Base-by-base conservation (phyloP, 2,888 invertebrate genomes). In the Acleris laterana region DNA sequence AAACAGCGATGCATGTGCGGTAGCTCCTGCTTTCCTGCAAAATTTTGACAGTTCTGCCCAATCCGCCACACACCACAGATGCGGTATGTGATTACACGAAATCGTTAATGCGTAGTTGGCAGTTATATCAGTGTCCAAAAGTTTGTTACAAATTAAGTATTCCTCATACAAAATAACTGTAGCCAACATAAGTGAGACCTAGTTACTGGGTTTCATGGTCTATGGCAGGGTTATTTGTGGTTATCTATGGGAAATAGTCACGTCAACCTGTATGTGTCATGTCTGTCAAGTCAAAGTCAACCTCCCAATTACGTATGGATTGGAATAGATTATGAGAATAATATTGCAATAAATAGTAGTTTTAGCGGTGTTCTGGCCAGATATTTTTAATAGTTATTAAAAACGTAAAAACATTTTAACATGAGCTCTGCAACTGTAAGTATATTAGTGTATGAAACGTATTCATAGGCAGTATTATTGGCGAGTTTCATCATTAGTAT, bases 361-460 rank as follows among this genome's bases (percentile, higher is more conserved):
- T 61, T 55, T 56, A 49, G 16, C 48, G 48, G 20, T 60, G 19
- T 53, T 42, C 19, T 11, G n/a, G 13, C n/a, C 16, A 55, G 42
- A 48, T 53, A 19, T 25, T 13, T 19, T n/a, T 44, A 19, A 53
- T 4, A 48, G 13, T 44, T 6, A 2, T 38, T 13, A 5, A 44
- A 7, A 28, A 22, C n/a, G 22, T 20, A 17, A 17, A 13, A 38
- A 56, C 42, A 17, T 71, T 76, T 83, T 66, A 85, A 77, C 58
- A 93, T 93, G 92, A 91, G 88, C 77, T 92, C 93, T 25, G 93
- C 92, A 60, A 93, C 92, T 49, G 93, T 93, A 79, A 89, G 91
- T 87, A 72, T 66, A 60, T 38, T 48, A 60, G 22, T 52, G 9
- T 46, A 38, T 32, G 51, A 61, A 44, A 20, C 4, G 2, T 19